Evolutionary conservation across 2,113 vertebrate genomes (phyloP).

Genomic region (Setophaga kirtlandii): DNA sequence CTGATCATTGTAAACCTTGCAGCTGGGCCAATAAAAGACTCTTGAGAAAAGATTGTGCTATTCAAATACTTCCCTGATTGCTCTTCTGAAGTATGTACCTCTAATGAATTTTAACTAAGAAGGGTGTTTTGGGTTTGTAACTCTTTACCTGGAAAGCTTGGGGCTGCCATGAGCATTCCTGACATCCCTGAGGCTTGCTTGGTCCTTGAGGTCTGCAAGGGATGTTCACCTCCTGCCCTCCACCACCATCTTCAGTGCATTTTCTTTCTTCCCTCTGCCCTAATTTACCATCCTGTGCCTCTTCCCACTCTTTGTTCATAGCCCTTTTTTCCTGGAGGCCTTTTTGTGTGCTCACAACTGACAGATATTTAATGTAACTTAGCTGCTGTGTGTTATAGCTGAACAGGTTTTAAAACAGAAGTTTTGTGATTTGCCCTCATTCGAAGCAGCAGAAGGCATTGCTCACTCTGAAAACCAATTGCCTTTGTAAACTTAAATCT

Average conservation of each 20-base stretch:
- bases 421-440: neutral
- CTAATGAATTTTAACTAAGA: neutral
- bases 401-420: neutral
- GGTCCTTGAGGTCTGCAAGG: neutral
- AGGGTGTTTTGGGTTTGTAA: neutral
- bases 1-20: neutral
- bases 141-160: neutral
- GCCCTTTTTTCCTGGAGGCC: neutral
- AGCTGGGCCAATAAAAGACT: neutral
- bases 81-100: neutral
- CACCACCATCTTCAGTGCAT: neutral
- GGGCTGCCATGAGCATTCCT: neutral
- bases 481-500: neutral
- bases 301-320: neutral
- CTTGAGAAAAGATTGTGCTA: neutral
- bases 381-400: neutral
- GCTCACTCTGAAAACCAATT: neutral
- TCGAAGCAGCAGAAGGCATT: neutral
- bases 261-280: neutral
- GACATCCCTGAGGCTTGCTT: neutral
- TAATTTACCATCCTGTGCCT: neutral
- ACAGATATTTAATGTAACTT: neutral
- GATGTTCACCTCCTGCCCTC: neutral
- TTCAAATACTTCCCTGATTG: neutral
- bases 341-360: accelerated